A percentile compares a stretch with the other conserved stretches of the same genome.
These are phyloP conservation scores for Idaea aversata DNA, from an alignment of 2,888 invertebrate species.

Conservation along the genomic window DNA sequence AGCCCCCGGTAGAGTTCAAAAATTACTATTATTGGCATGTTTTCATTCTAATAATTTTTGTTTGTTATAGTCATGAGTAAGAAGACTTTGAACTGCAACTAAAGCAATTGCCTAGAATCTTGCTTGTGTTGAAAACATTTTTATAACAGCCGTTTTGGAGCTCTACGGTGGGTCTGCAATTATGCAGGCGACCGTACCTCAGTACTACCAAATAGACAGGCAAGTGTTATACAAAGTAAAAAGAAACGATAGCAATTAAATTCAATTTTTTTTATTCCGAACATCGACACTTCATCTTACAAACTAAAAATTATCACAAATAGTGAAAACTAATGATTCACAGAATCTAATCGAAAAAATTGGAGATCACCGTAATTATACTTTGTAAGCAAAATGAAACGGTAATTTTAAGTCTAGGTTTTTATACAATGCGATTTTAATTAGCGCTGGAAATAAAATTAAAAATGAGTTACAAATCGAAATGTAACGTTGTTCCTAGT, in stretches of 20 bases:
- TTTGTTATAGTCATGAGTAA: no score
- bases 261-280: constrained; percentile 49
- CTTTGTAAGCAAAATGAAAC: constrained; percentile 28
- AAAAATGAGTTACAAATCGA: not conserved
- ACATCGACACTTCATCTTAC: constrained; percentile 62
- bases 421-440: not conserved
- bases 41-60: no score
- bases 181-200: no score
- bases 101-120: no score
- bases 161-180: no score
- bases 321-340: constrained; percentile 76
- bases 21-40: no score
- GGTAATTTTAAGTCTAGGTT: constrained; percentile 8
- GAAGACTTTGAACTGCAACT: no score
- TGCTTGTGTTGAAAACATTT: no score
- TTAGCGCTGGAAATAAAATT: not conserved
- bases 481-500: not conserved
- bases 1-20: no score
- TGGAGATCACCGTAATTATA: constrained; percentile 44
- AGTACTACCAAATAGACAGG: no score
- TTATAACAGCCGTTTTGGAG: no score
- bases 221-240: constrained; percentile 21
- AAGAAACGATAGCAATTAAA: constrained; percentile 18
- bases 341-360: constrained; percentile 66
- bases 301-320: constrained; percentile 70